These are phyloP conservation scores for Thymelicus sylvestris DNA, from an alignment of 2,888 invertebrate genomes.

Conservation along the genomic window DNA sequence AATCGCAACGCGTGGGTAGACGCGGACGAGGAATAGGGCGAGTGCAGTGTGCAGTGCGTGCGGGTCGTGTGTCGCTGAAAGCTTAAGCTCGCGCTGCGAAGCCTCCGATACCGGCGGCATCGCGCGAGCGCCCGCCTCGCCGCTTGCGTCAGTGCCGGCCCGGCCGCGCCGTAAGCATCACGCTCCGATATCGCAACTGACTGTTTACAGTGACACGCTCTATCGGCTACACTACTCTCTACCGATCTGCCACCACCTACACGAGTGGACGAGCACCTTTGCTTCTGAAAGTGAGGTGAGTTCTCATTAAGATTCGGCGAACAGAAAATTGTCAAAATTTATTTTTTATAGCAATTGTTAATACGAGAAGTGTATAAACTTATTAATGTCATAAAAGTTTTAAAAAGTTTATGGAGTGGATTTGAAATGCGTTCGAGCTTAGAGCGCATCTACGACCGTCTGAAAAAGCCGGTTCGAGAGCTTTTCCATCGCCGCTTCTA, in stretches of 20 bases:
- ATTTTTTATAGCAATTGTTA: background rate
- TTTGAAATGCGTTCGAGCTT: conserved; percentile 20
- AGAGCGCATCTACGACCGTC: conserved; percentile 52
- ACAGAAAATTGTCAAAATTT: background rate
- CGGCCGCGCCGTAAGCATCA: conserved; percentile 82
- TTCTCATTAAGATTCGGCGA: conserved; percentile 39
- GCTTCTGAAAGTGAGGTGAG: conserved; percentile 70
- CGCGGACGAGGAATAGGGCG: conserved; percentile 81
- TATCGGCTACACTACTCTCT: conserved; percentile 55
- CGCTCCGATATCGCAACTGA: conserved; percentile 62
- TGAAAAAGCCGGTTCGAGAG: conserved; percentile 70
- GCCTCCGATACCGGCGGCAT: conserved; percentile 69
- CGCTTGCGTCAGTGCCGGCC: conserved; percentile 82
- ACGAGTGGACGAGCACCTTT: conserved; percentile 65
- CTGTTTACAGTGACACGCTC: conserved; percentile 66
- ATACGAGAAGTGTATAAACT: background rate
- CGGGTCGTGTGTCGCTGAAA: conserved; percentile 81
- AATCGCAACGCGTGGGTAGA: conserved; percentile 80
- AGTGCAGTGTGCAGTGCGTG: conserved; percentile 85
- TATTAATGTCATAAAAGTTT: conserved; percentile 23
- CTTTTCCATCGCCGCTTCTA: conserved; percentile 61
- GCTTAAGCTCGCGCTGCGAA: conserved; percentile 82
- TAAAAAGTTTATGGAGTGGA: conserved; percentile 13
- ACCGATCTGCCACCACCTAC: conserved; percentile 57
- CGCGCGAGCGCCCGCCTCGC: conserved; percentile 59